phyloP scores from a whole-genome alignment of 2,113 vertebrate species.

The Chaetodon auriga region DNA sequence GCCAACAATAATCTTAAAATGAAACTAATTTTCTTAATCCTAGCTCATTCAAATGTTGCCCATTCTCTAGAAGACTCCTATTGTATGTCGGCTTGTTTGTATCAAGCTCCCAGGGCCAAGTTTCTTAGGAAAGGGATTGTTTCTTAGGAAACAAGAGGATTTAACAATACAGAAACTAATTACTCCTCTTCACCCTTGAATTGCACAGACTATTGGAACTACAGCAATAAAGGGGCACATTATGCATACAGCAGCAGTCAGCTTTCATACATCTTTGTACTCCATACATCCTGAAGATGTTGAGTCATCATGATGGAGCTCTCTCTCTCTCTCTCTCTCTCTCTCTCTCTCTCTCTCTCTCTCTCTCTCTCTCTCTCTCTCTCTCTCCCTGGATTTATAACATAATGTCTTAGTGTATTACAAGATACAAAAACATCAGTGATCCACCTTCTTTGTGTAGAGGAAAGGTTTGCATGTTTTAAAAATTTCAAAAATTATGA shows the following conservation, averaged over 20 bases:
- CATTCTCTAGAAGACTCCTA: conserved; percentile 28
- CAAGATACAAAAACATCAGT: conserved; percentile 21
- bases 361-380: conserved; percentile 17
- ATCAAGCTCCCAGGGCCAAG: conserved; percentile 38
- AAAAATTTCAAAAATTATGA: not conserved
- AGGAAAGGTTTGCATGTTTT: not conserved
- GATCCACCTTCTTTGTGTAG: conserved; percentile 8
- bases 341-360: not conserved
- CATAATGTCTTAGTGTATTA: conserved; percentile 38
- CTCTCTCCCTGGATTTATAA: conserved; percentile 32
- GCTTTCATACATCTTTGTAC: conserved; percentile 51
- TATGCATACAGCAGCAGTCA: conserved; percentile 57
- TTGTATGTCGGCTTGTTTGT: conserved; percentile 46
- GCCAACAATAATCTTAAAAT: conserved; percentile 54
- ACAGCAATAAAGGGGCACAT: conserved; percentile 49
- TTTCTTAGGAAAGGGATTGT: conserved; percentile 36
- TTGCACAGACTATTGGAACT: conserved; percentile 49
- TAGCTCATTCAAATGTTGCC: conserved; percentile 46
- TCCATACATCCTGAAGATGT: conserved; percentile 50
- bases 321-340: conserved; percentile 21
- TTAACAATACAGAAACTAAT: conserved; percentile 63
- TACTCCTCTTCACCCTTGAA: conserved; percentile 58
- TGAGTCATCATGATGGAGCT: conserved; percentile 53
- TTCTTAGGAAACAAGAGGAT: conserved; percentile 56
- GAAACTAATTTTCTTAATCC: conserved; percentile 66